Base-by-base conservation (phyloP, 2,797 vertebrate genomes). In the Lateolabrax maculatus region DNA sequence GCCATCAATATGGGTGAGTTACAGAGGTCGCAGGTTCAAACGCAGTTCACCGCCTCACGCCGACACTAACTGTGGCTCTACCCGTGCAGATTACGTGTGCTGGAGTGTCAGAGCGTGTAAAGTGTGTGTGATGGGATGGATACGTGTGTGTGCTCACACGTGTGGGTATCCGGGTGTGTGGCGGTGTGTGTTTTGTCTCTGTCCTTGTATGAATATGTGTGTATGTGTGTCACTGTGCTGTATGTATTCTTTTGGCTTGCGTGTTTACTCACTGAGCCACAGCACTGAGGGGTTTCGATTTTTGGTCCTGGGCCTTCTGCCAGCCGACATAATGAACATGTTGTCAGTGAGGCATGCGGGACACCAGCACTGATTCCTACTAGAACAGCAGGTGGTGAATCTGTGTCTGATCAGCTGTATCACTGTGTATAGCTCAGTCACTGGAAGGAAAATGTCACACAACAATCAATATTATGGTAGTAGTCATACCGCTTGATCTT, bases 11-110 rank as follows among this genome's bases (percentile, higher is more conserved):
- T 86, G 93, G 93, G 93, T 95, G 95, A 93, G 92, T 94, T 94
- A 94, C 94, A 94, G 90, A 95, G 94, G 94, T 95, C 93, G 80
- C 29, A 13, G 77, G 95, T 96, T 96, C 94, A 96, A 95, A 92
- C 51, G 87, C 90, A 93, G 94, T 93, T 95, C 95, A 95, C 85
- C 74, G 85, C 88, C 31, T 81, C 84, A 84, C 79, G 69, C 82
- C 37, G 49, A 62, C 83, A 37, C 88, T 62, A 6, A 43, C 90
- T 63, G 86, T 16, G 81, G 79, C 87, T 71, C 81, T 31, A 44
- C 46, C 52, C 55, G 19, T 62, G 75, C 70, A 64, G 46, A 72
- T 80, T 52, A 58, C 2, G 19, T 27, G 61, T 79, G 46, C 18
- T 39, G 57, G 79, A 69, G 87, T 61, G 77, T 77, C 25, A 65